Base-by-base conservation (phyloP, 1,140 invertebrate genomes). In the Euschistus heros region DNA sequence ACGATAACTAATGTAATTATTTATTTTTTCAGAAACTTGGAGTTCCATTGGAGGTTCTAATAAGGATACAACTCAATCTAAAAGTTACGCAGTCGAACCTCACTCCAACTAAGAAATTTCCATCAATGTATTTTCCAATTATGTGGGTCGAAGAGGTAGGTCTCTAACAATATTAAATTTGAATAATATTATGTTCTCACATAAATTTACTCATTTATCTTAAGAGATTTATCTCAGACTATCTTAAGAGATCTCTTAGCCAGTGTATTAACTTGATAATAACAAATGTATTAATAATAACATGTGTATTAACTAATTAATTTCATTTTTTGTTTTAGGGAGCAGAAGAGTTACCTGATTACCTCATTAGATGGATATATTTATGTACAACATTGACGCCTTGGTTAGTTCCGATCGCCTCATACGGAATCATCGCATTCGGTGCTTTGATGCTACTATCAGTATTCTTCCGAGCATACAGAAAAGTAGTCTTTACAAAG, bases 131-230 rank as follows among this genome's bases (percentile, higher is more conserved):
- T 0, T 91, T 91, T 74, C 91, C 91, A 0, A 82, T 92, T 37
- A 88, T 92, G 82, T 92, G 90, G 91, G 67, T 92, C 0, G 88
- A 92, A 77, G 89, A 92, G 79, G 87, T 87, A 75, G 77, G 74
- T 10, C 13, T 37, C 8, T 6, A 37, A 37, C 10, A 37, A n/a
- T n/a, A n/a, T n/a, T n/a, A n/a, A n/a, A n/a, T n/a, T n/a, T n/a
- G n/a, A n/a, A n/a, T n/a, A n/a, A n/a, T n/a, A n/a, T n/a, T n/a
- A n/a, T n/a, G n/a, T n/a, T n/a, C n/a, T n/a, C n/a, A n/a, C n/a
- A n/a, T n/a, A n/a, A n/a, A n/a, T n/a, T n/a, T n/a, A n/a, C n/a
- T n/a, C n/a, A n/a, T n/a, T n/a, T n/a, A n/a, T n/a, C n/a, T n/a
- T n/a, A n/a, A n/a, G n/a, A n/a, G n/a, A n/a, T n/a, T n/a, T n/a